A percentile compares a stretch with the other conserved stretches of the same genome.
These are phyloP conservation scores for Plecturocebus donacophilus DNA, from an alignment of 2,113 vertebrate genomes.

Conservation along the genomic window DNA sequence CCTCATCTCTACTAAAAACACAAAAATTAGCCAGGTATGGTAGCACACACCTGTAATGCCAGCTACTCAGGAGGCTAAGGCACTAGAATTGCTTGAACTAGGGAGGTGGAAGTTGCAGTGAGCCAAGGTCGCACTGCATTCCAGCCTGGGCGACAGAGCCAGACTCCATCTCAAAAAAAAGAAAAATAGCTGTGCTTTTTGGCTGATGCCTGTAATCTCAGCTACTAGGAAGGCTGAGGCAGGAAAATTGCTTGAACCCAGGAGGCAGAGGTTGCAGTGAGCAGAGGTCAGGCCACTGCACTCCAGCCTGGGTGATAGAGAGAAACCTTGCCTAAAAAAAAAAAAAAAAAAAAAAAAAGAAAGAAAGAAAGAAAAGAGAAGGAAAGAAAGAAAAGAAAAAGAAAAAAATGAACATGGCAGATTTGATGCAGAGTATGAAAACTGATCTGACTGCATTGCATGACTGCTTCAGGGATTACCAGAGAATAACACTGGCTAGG, in stretches of 20 bases:
- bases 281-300: no score
- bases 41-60: not conserved
- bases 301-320: no score
- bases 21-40: not conserved
- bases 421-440: not conserved
- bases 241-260: no score
- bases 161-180: not conserved
- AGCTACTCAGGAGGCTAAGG: not conserved
- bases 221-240: no score
- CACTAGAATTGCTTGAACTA: not conserved
- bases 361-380: not conserved
- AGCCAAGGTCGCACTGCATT: not conserved
- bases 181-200: not conserved
- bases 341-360: not conserved
- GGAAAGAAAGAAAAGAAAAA: no score
- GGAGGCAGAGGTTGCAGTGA: no score
- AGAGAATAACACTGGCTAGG: not conserved
- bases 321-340: no score
- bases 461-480: slow-evolving; percentile 13
- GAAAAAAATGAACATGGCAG: not conserved
- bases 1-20: not conserved
- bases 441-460: slow-evolving; percentile 10
- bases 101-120: not conserved
- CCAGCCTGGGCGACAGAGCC: not conserved
- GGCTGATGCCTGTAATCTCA: no score